phyloP scores from a whole-genome alignment of 1,140 invertebrate species.

The Heliothis virescens region DNA sequence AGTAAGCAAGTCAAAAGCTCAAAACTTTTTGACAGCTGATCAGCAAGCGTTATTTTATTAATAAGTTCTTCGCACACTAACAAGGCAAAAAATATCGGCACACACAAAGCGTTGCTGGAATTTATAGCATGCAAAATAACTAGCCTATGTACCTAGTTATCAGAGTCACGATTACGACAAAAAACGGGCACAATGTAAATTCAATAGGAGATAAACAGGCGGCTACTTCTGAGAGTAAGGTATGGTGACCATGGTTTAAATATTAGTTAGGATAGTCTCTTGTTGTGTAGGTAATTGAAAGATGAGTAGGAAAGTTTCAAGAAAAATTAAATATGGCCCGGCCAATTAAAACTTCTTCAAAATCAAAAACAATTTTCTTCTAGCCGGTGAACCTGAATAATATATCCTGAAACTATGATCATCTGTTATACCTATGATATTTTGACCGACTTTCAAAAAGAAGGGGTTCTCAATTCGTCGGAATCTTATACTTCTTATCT shows the following conservation, averaged over 20 bases:
- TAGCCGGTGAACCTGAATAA: too few relatives aligned
- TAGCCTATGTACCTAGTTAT: conserved; percentile 21
- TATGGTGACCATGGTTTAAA: background rate
- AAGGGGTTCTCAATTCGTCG: background rate
- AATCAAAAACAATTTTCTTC: too few relatives aligned
- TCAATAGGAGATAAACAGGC: conserved; percentile 56
- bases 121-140: conserved; percentile 51
- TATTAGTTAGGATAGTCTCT: too few relatives aligned
- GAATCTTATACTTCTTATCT: too few relatives aligned
- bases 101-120: conserved; percentile 28
- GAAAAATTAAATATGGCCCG: too few relatives aligned
- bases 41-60: conserved; percentile 26
- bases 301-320: too few relatives aligned
- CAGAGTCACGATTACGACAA: conserved; percentile 53
- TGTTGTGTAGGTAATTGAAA: too few relatives aligned
- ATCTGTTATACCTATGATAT: too few relatives aligned
- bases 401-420: background rate
- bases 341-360: too few relatives aligned
- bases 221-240: conserved; percentile 25
- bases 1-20: conserved; percentile 29
- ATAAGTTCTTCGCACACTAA: conserved; percentile 22
- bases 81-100: conserved; percentile 56
- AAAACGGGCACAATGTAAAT: conserved; percentile 55
- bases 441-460: too few relatives aligned
- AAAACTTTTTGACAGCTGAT: conserved; percentile 38